phyloP scores from a whole-genome alignment of 2,113 vertebrate species.

The Oreotragus oreotragus region DNA sequence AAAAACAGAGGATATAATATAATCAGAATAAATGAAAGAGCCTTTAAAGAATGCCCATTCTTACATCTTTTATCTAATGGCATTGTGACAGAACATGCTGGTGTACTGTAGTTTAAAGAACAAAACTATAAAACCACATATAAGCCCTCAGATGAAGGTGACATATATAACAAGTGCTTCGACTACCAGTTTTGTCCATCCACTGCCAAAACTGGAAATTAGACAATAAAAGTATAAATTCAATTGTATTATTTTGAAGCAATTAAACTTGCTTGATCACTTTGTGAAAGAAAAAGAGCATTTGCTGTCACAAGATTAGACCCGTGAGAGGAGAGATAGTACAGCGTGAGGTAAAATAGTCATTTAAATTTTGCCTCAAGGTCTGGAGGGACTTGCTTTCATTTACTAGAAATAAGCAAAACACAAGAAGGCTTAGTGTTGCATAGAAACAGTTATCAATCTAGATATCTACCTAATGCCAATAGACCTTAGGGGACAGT shows the following conservation, averaged over 20 bases:
- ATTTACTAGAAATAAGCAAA: constrained; percentile 66
- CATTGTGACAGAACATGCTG: neutral
- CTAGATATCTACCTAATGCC: constrained; percentile 49
- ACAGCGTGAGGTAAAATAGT: constrained; percentile 47
- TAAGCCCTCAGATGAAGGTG: neutral
- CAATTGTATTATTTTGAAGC: constrained; percentile 46
- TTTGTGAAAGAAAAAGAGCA: neutral
- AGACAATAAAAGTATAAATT: constrained; percentile 45
- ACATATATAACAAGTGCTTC: neutral
- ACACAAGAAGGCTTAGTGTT: constrained; percentile 50
- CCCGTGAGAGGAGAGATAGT: neutral
- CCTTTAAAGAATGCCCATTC: constrained; percentile 42
- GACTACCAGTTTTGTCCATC: neutral
- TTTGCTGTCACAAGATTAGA: neutral
- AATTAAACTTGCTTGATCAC: neutral
- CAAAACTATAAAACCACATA: neutral
- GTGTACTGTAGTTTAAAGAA: neutral
- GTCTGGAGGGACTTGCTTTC: constrained; percentile 57
- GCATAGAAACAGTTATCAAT: constrained; percentile 71
- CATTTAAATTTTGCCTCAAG: constrained; percentile 55
- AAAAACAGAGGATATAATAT: neutral
- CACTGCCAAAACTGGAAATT: neutral
- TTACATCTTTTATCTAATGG: neutral
- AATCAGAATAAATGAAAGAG: constrained; percentile 44
- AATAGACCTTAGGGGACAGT: constrained; percentile 54